These are phyloP conservation scores for Drosophila stalkeri DNA, from an alignment of 2,888 invertebrate species.

Conservation along the genomic window DNA sequence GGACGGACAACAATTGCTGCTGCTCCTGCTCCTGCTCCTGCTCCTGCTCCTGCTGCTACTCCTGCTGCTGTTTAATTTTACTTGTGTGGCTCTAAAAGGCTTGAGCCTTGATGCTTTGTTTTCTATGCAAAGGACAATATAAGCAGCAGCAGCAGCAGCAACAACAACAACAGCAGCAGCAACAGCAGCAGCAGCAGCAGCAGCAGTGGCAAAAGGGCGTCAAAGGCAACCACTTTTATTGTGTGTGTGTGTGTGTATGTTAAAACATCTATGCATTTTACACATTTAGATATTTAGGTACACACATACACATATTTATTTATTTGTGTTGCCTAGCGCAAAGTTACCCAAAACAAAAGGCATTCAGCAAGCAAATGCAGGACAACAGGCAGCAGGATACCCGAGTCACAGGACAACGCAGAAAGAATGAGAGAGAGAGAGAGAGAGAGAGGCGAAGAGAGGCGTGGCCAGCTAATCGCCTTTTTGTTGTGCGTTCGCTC, in stretches of 20 bases:
- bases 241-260: constrained; percentile 26
- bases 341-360: constrained; percentile 57
- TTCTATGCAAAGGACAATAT: constrained; percentile 39
- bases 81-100: constrained; percentile 19
- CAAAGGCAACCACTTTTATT: constrained; percentile 49
- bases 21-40: constrained; percentile 15
- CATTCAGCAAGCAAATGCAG: constrained; percentile 31
- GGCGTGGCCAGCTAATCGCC: constrained; percentile 76
- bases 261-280: constrained; percentile 62
- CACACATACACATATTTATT: constrained; percentile 45
- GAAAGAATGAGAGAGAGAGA: neutral
- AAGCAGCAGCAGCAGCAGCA: constrained; percentile 5
- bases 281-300: constrained; percentile 55
- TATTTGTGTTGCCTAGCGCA: constrained; percentile 53
- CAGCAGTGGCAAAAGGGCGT: constrained; percentile 31
- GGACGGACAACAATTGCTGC: constrained; percentile 25
- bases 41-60: constrained; percentile 16
- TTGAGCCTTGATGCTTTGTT: constrained; percentile 47
- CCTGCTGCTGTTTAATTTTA: constrained; percentile 23
- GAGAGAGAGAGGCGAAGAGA: neutral
- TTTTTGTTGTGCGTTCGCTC: constrained; percentile 59
- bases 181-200: too few relatives aligned
- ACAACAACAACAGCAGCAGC: too few relatives aligned
- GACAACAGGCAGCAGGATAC: constrained; percentile 8
- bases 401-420: constrained; percentile 2